Conservation (phyloP, 2,888 invertebrate species). For the Scaptodrosophila latifasciaeformis region DNA sequence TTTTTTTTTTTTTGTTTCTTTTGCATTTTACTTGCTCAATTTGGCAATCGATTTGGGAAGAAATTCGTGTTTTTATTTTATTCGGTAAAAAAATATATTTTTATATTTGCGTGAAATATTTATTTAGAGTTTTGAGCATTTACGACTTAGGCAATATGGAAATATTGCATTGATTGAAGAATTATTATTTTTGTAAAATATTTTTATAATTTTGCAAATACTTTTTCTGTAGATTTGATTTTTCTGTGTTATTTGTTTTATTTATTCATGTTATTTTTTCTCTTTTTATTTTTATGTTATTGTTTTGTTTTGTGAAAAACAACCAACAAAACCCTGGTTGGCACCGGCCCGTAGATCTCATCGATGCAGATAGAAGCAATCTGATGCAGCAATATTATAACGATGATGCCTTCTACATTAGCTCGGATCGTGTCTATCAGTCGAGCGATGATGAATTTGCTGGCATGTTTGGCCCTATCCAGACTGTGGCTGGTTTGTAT, state of each 20-base stretch:
- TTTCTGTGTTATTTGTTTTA: not conserved
- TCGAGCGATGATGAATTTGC: slow-evolving; percentile 74
- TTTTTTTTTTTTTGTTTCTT: too few species aligned
- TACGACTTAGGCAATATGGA: too few species aligned
- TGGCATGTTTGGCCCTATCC: slow-evolving; percentile 74
- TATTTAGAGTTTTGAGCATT: too few species aligned
- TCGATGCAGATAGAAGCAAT: slow-evolving; percentile 71
- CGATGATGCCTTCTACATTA: slow-evolving; percentile 74
- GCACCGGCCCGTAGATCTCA: slow-evolving; percentile 57
- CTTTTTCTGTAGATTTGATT: not conserved
- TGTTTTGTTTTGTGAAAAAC: slow-evolving; percentile 14
- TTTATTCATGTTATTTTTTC: slow-evolving; percentile 11
- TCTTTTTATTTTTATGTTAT: slow-evolving; percentile 17
- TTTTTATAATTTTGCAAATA: not conserved
- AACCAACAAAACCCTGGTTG: not conserved
- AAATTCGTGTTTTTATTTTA: too few species aligned
- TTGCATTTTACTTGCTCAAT: too few species aligned
- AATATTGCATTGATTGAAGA: too few species aligned
- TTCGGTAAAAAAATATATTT: too few species aligned
- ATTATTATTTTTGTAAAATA: slow-evolving; percentile 2
- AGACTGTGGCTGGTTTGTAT: slow-evolving; percentile 74
- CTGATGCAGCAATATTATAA: slow-evolving; percentile 73
- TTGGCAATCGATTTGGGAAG: too few species aligned
- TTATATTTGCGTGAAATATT: too few species aligned
- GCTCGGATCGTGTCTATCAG: slow-evolving; percentile 74